phyloP scores from a whole-genome alignment of 2,888 invertebrate species.

The Punctoribates punctum region DNA sequence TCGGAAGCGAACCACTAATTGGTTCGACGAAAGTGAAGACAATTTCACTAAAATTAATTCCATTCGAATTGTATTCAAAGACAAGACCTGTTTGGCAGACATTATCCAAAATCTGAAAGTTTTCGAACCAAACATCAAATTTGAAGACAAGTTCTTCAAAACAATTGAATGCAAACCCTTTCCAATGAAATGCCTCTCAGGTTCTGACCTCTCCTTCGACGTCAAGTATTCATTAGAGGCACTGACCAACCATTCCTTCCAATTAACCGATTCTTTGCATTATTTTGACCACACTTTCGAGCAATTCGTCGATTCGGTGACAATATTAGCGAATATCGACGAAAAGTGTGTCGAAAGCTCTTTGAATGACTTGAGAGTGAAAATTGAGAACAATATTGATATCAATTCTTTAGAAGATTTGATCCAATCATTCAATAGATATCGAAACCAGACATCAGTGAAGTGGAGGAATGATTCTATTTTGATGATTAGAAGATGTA shows the following conservation, averaged over 20 bases:
- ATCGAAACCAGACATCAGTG: neutral
- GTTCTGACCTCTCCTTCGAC: neutral
- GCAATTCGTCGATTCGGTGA: neutral
- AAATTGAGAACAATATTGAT: neutral
- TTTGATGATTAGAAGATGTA: slow-evolving; percentile 44
- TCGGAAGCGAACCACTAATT: neutral
- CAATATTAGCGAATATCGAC: neutral
- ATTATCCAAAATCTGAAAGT: slow-evolving; percentile 16
- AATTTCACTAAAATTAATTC: slow-evolving; percentile 14
- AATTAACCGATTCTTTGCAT: slow-evolving; percentile 6
- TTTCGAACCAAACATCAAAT: neutral
- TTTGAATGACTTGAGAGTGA: slow-evolving; percentile 19
- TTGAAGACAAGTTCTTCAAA: neutral
- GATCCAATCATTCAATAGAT: neutral
- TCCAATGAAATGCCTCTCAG: neutral
- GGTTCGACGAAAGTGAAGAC: neutral
- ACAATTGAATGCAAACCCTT: neutral
- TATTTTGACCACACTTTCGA: neutral
- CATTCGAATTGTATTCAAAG: neutral
- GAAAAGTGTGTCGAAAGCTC: neutral
- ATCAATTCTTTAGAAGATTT: neutral
- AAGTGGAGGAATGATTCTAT: neutral
- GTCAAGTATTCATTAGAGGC: neutral
- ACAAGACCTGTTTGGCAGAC: neutral
- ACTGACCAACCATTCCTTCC: slow-evolving; percentile 3